A percentile compares a stretch with the other conserved stretches of the same genome.
Conservation (phyloP, 2,797 vertebrate genomes). For the Sitta carolinensis region DNA sequence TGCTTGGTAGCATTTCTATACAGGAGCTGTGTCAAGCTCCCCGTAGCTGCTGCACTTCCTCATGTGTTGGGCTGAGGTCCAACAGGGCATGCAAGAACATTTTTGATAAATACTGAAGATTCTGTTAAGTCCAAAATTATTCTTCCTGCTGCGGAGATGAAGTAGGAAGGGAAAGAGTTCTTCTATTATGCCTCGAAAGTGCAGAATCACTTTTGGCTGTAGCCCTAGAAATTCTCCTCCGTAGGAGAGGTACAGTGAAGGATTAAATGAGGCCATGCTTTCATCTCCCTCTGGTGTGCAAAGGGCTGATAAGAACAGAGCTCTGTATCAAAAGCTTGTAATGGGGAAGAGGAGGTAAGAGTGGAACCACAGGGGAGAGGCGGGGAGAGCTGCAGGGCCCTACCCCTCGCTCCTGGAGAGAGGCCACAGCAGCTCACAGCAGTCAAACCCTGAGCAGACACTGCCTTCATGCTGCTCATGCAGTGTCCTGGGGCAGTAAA, state of each 20-base stretch:
- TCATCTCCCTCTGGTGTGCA: conserved; percentile 1
- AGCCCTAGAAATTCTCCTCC: background rate
- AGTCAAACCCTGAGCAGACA: background rate
- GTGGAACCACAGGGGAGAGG: background rate
- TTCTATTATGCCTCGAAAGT: background rate
- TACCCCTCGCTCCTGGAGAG: background rate
- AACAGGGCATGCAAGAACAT: background rate
- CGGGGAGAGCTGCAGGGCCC: background rate
- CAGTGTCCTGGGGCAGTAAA: background rate
- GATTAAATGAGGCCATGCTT: conserved; percentile 7
- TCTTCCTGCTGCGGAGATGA: background rate
- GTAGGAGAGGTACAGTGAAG: background rate
- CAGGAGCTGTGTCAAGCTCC: background rate
- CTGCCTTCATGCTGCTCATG: background rate
- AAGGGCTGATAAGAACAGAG: background rate
- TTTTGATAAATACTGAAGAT: background rate
- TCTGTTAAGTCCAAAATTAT: background rate
- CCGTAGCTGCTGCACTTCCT: background rate
- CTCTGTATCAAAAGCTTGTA: background rate
- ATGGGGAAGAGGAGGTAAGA: background rate
- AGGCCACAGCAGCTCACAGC: background rate
- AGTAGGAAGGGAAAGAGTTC: background rate
- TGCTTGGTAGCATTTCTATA: background rate
- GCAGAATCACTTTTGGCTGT: background rate
- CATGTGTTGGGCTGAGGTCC: background rate